phyloP scores from a whole-genome alignment of 2,797 vertebrate species.

The Acanthurus leucopareius region DNA sequence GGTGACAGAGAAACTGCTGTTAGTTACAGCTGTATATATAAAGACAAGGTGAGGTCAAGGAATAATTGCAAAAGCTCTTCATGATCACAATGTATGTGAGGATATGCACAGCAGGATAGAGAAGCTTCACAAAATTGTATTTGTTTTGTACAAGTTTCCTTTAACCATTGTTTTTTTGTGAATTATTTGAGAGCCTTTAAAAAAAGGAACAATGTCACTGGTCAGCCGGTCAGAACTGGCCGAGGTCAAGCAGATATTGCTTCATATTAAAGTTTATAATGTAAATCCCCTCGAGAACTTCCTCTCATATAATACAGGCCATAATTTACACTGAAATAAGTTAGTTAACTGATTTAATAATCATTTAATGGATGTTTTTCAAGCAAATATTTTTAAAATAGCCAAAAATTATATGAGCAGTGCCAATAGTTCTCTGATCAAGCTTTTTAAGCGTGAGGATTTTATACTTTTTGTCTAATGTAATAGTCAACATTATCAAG shows the following conservation, averaged over 20 bases:
- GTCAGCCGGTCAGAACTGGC: not conserved
- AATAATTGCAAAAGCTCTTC: not conserved
- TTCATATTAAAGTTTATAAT: not conserved
- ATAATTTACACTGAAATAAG: not conserved
- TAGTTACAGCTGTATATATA: not conserved
- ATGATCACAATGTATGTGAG: not conserved
- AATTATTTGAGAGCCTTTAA: not conserved
- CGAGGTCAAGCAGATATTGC: not conserved
- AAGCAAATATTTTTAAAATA: not conserved
- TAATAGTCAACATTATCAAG: not conserved
- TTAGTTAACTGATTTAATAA: not conserved
- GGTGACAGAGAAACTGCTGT: not conserved
- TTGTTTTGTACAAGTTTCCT: not conserved
- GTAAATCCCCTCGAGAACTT: not conserved
- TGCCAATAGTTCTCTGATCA: not conserved
- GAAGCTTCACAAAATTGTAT: not conserved
- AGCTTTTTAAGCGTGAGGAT: not conserved
- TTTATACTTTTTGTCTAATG: too few species aligned
- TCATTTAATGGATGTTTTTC: not conserved
- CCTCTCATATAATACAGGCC: not conserved
- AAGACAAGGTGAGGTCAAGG: not conserved
- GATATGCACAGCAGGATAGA: not conserved
- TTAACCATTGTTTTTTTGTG: not conserved
- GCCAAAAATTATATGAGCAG: not conserved
- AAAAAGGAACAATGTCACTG: not conserved